These are phyloP conservation scores for Antheraea pernyi DNA, from an alignment of 1,140 invertebrate genomes.

Conservation along the genomic window DNA sequence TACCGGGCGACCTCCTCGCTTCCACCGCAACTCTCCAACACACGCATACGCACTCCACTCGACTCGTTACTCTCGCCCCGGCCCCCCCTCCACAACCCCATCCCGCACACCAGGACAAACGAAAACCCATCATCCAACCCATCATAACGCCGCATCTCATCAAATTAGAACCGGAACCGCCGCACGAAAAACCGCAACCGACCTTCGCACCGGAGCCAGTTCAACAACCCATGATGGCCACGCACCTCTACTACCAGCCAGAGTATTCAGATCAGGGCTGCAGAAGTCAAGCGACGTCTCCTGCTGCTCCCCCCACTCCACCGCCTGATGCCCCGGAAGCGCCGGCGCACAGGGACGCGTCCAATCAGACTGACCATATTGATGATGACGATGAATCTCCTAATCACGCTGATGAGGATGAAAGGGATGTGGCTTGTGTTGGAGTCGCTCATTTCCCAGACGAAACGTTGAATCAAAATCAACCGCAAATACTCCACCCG, in stretches of 20 bases:
- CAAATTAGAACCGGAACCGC: conserved; percentile 83
- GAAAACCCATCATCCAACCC: conserved; percentile 80
- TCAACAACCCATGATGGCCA: conserved; percentile 79
- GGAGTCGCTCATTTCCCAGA: conserved; percentile 68
- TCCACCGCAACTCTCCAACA: conserved; percentile 79
- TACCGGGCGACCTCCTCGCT: conserved; percentile 79
- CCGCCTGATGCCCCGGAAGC: conserved; percentile 79
- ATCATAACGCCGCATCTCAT: conserved; percentile 82
- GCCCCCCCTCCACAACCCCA: conserved; percentile 64
- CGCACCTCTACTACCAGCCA: conserved; percentile 79
- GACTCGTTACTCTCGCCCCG: conserved; percentile 79
- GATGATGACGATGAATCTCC: conserved; percentile 78
- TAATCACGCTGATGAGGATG: conserved; percentile 76
- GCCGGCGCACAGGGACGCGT: conserved; percentile 86
- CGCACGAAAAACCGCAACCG: conserved; percentile 62
- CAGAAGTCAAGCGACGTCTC: conserved; percentile 79
- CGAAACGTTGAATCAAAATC: conserved; percentile 39
- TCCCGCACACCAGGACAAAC: conserved; percentile 71
- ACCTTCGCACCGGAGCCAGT: conserved; percentile 80
- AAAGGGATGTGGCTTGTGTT: conserved; percentile 72
- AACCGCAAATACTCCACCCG: conserved; percentile 40
- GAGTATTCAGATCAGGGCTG: conserved; percentile 67
- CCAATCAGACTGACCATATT: conserved; percentile 87
- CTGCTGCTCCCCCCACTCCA: conserved; percentile 80
- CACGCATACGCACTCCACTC: conserved; percentile 81